These are phyloP conservation scores for Acanthochromis polyacanthus DNA, from an alignment of 2,113 vertebrate genomes.

Conservation along the genomic window DNA sequence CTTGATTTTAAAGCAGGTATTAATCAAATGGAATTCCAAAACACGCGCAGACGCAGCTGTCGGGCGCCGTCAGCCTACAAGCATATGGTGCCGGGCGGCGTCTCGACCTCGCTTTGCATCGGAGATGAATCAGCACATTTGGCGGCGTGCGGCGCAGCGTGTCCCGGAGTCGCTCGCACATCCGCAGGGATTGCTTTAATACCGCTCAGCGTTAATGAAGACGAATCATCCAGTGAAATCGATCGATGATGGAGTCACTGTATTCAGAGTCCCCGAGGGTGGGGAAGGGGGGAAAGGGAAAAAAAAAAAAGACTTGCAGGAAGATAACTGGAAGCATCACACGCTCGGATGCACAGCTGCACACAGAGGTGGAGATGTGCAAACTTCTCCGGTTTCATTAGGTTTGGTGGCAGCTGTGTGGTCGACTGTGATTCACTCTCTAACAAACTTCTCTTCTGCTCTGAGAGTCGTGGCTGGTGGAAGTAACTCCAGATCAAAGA, in stretches of 20 bases:
- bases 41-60: constrained; percentile 12
- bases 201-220: constrained; percentile 77
- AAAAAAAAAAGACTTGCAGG: background rate
- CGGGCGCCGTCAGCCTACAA: constrained; percentile 8
- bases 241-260: constrained; percentile 75
- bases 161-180: constrained; percentile 20
- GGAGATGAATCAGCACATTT: constrained; percentile 60
- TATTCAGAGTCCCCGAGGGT: constrained; percentile 33
- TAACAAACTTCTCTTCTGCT: background rate
- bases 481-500: too few species aligned
- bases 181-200: constrained; percentile 67
- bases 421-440: constrained; percentile 14
- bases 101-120: constrained; percentile 59
- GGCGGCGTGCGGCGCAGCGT: background rate
- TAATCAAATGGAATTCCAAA: constrained; percentile 27
- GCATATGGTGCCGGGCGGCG: constrained; percentile 40
- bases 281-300: too few species aligned
- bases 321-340: background rate
- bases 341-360: background rate
- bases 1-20: constrained; percentile 21
- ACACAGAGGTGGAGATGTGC: background rate
- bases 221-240: constrained; percentile 79
- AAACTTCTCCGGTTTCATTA: constrained; percentile 11
- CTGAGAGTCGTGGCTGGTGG: too few species aligned
- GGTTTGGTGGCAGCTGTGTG: background rate